Evolutionary conservation across 2,113 vertebrate species (phyloP).

Genomic region (Takifugu flavidus): DNA sequence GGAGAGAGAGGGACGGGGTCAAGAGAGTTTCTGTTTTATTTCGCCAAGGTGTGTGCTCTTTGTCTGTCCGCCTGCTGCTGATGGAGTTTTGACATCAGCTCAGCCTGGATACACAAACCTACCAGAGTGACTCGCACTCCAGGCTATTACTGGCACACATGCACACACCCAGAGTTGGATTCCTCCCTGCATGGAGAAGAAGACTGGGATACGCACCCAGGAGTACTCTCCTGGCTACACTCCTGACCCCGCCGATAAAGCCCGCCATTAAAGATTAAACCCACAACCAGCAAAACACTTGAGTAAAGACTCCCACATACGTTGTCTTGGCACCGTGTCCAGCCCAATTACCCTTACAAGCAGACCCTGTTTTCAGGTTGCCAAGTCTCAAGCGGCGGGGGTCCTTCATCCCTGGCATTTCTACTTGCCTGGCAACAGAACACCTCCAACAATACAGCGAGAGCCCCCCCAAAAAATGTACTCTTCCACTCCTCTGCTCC

Average conservation of each 20-base stretch:
- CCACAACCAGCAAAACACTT: constrained; percentile 56
- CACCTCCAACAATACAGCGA: constrained; percentile 42
- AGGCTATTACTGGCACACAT: constrained; percentile 3
- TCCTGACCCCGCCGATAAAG: constrained; percentile 47
- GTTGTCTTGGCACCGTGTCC: constrained; percentile 55
- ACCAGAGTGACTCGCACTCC: constrained; percentile 27
- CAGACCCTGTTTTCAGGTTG: constrained; percentile 34
- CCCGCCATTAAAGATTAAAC: constrained; percentile 61
- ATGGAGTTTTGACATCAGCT: constrained; percentile 69
- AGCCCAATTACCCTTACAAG: constrained; percentile 67
- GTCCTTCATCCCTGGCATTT: constrained; percentile 49
- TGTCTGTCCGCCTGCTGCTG: constrained; percentile 56
- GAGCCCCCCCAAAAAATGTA: constrained; percentile 22
- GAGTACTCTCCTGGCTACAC: constrained; percentile 39
- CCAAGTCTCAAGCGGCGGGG: constrained; percentile 44
- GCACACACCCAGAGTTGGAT: neutral
- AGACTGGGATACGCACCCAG: constrained; percentile 37
- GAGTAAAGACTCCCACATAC: constrained; percentile 44
- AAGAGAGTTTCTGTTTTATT: constrained; percentile 73
- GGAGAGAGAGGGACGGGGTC: constrained; percentile 44
- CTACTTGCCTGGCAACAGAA: constrained; percentile 56
- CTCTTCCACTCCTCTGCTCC: constrained; percentile 37
- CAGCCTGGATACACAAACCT: constrained; percentile 68
- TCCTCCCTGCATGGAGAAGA: constrained; percentile 17
- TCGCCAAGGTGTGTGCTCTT: constrained; percentile 56